Base-by-base conservation (phyloP, 2,888 invertebrate species). In the Drosophila suboccidentalis region DNA sequence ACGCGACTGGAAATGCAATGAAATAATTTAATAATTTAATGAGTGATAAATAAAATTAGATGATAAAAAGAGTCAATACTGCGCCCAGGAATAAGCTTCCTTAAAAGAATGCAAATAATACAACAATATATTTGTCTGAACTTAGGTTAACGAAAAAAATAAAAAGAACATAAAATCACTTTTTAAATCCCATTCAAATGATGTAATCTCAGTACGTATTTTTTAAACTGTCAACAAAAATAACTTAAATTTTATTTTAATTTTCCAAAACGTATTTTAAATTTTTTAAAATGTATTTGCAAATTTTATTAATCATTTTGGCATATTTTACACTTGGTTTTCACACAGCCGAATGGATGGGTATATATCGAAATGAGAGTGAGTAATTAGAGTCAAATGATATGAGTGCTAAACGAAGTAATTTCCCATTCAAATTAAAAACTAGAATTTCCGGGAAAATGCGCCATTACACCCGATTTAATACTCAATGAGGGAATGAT, bases 401-500 rank as follows among this genome's bases (percentile, higher is more conserved):
- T 2, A n/a, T 41, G 6, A 6, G 29, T 8, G 13, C 13, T 13
- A 29, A 32, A 26, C 19, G 9, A 11, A 9, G 10, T 1, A 34
- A 49, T 11, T 60, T 32, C 34, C 32, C 11, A n/a, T 22, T 22
- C 6, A 17, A 59, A 41, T 39, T n/a, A 11, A 10, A n/a, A n/a
- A 10, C 1, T 29, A 83, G 84, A 62, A 10, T 67, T 59, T 59
- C 87, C 88, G 0, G 78, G 75, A 6, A 88, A 83, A 47, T 84
- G 84, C 39, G 69, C 15, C 5, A 71, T 84, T 46, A 17, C 46
- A 5, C 10, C 39, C 6, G 19, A 13, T 0, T 19, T 86, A 29
- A 57, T 86, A 36, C 66, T 84, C 8, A 60, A 74, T 19, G 49
- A 62, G 26, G 88, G 84, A 5, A 65, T 39, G 0, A 72, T 54